Conservation (phyloP, 2,797 vertebrate species). For the Ambastaia sidthimunki region DNA sequence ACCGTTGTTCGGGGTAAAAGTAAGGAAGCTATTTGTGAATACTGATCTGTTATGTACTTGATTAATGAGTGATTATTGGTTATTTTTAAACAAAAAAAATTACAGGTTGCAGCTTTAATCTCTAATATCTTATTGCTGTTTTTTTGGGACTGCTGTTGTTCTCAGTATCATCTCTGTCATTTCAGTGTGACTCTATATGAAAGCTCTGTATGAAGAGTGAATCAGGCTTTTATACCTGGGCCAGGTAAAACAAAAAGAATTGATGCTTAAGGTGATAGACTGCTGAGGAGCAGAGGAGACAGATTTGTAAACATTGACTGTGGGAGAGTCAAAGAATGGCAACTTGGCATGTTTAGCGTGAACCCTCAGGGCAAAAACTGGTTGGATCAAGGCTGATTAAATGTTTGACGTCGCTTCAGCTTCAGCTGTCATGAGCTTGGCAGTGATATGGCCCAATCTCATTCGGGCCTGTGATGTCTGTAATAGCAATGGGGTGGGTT, state of each 20-base stretch:
- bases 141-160: not conserved
- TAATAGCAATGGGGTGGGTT: constrained; percentile 7
- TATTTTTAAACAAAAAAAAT: no score
- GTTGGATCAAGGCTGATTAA: constrained; percentile 48
- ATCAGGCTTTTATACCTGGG: constrained; percentile 14
- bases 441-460: constrained; percentile 1
- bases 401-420: constrained; percentile 38
- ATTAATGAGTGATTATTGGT: no score
- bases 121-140: no score
- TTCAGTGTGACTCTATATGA: not conserved
- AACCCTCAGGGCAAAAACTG: constrained; percentile 35
- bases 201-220: not conserved
- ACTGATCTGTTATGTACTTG: no score
- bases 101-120: no score
- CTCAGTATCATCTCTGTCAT: not conserved
- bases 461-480: not conserved
- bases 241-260: constrained; percentile 30
- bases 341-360: constrained; percentile 35
- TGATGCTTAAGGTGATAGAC: constrained; percentile 20
- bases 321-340: constrained; percentile 44
- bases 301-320: constrained; percentile 47
- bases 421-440: constrained; percentile 44
- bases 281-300: constrained; percentile 24
- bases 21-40: no score
- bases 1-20: no score